Conservation (phyloP, 2,888 invertebrate genomes). For the Cosmia trapezina region DNA sequence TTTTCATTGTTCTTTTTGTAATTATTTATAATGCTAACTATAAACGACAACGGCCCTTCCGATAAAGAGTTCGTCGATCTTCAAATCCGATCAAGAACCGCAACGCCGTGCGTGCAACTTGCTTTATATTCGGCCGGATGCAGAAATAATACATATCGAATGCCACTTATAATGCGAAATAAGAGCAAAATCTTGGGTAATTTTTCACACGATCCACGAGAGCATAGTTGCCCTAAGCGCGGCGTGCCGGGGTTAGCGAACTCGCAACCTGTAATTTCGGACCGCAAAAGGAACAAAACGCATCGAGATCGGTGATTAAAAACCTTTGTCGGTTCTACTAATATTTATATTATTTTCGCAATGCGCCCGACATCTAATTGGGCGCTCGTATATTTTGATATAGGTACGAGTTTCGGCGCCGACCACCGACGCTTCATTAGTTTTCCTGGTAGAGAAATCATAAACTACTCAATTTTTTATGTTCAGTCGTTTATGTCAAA, state of each 20-base stretch:
- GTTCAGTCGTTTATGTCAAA: conserved; percentile 80
- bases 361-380: conserved; percentile 90
- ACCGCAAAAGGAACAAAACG: conserved; percentile 90
- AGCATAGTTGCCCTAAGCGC: conserved; percentile 89
- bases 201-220: conserved; percentile 89
- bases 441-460: conserved; percentile 88
- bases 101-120: conserved; percentile 70
- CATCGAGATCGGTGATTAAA: conserved; percentile 89
- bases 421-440: conserved; percentile 87
- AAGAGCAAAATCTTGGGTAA: conserved; percentile 87
- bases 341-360: conserved; percentile 90
- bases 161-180: conserved; percentile 86
- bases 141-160: conserved; percentile 87
- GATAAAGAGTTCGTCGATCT: conserved; percentile 65
- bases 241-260: conserved; percentile 87
- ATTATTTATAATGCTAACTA: conserved; percentile 69
- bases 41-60: conserved; percentile 57
- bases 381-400: conserved; percentile 84
- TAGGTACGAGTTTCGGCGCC: conserved; percentile 80
- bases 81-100: conserved; percentile 59
- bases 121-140: conserved; percentile 81
- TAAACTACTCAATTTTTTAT: conserved; percentile 85
- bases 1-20: conserved; percentile 82
- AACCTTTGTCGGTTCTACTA: conserved; percentile 91
- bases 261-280: conserved; percentile 89